Evolutionary conservation across 2,797 vertebrate genomes (phyloP), one percentile per base, ranked within the genome.

Genomic region (Danionella dracula): DNA sequence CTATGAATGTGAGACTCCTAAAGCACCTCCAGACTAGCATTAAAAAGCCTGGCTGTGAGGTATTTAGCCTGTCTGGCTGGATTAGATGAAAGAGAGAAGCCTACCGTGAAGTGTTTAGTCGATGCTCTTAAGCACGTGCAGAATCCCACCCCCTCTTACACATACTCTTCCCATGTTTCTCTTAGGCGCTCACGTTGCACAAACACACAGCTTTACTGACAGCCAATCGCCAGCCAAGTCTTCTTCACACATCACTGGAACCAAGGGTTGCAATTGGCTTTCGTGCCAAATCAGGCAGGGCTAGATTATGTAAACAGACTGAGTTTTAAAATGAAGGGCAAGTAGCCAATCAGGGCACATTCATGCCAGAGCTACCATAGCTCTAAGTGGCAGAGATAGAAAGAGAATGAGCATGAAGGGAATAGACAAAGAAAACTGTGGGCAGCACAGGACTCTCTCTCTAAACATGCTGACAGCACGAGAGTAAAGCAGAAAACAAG

Each of bases 291-390:
- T 66, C 44, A 57, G 82, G 79, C 58, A 56, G 81, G 69, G 42
- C 63, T 56, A 70, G 37, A 68, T 84, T 82, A 85, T 76, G 75
- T 85, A 84, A 88, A 86, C 82, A 84, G 76, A 69, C 53, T 62
- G 61, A 58, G 20, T 17, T 41, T 55, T 19, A 19, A 55, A 54
- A 40, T 72, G 9, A 42, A 61, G 53, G 34, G 40, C 10, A 45
- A 54, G 17, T 55, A 76, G 49, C 75, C 71, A 79, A 79, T 78
- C 67, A 53, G 49, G 15, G 27, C 23, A 19, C 20, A 16, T 5
- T 15, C 40, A 66, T 16, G 49, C 60, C 73, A 49, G 46, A 66
- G 66, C 53, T 64, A 45, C 64, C 50, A 59, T 45, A 66, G 58
- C 60, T 63, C 57, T 56, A 68, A 59, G 46, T 38, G 59, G 65